These are phyloP conservation scores for Carettochelys insculpta DNA, from an alignment of 2,113 vertebrate species.

Conservation along the genomic window DNA sequence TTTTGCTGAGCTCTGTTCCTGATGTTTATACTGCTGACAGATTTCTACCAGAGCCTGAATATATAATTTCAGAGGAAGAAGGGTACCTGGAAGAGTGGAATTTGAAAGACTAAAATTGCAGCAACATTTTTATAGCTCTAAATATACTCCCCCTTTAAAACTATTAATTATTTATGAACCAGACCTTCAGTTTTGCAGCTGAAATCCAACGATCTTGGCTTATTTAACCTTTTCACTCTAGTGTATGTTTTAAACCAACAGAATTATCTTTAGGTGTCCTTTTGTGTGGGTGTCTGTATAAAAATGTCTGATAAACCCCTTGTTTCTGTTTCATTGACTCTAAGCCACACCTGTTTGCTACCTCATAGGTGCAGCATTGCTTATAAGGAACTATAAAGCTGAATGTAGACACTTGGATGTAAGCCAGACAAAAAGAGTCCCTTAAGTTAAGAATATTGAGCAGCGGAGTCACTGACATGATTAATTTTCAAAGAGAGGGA, in stretches of 20 bases:
- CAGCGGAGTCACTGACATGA: background rate
- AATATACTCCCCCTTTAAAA: background rate
- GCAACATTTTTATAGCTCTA: conserved; percentile 14
- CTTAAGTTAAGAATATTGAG: conserved; percentile 24
- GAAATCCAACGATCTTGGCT: conserved; percentile 59
- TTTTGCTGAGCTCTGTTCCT: background rate
- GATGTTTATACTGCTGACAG: background rate
- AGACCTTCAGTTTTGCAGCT: conserved; percentile 49
- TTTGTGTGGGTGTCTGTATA: conserved; percentile 49
- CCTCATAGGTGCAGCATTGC: conserved; percentile 82
- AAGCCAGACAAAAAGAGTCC: conserved; percentile 71
- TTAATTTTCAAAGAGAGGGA: conserved; percentile 26
- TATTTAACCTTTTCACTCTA: conserved; percentile 51
- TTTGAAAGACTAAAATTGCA: conserved; percentile 20
- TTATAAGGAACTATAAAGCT: conserved; percentile 81
- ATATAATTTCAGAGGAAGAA: background rate
- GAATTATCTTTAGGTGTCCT: conserved; percentile 62
- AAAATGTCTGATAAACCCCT: conserved; percentile 72
- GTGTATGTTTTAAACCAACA: conserved; percentile 52
- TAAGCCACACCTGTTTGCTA: conserved; percentile 86
- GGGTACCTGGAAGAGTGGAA: background rate
- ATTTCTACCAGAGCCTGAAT: background rate
- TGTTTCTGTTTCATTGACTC: conserved; percentile 83
- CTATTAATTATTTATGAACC: conserved; percentile 18
- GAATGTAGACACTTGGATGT: conserved; percentile 81